Conservation (phyloP, 92 coral and sea anemone genomes). For the Actinostola sp. region DNA sequence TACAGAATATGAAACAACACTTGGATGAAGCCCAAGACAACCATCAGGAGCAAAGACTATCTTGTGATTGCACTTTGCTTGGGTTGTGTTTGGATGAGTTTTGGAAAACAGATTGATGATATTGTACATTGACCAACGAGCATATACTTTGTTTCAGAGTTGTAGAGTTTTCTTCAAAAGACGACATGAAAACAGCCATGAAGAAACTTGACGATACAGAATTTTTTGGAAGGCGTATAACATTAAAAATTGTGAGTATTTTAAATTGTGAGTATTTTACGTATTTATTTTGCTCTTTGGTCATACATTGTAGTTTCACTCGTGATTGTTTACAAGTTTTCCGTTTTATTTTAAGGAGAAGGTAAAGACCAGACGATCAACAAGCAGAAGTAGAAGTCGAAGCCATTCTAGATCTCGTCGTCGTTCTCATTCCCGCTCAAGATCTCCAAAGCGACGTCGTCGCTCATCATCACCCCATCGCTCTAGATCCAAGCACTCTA, state of each 20-base stretch:
- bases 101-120: too few relatives aligned
- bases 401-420: slow-evolving; percentile 42
- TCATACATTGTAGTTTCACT: too few relatives aligned
- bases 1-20: too few relatives aligned
- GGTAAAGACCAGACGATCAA: slow-evolving; percentile 47
- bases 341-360: slow-evolving; percentile 53
- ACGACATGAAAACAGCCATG: slow-evolving; percentile 95
- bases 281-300: too few relatives aligned
- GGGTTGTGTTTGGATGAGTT: too few relatives aligned
- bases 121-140: too few relatives aligned
- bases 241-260: slow-evolving; percentile 82
- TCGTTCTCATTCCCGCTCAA: slow-evolving; percentile 79
- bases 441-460: slow-evolving; percentile 92
- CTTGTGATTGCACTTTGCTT: too few relatives aligned
- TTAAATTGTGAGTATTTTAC: background rate
- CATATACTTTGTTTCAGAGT: slow-evolving; percentile 52
- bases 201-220: slow-evolving; percentile 93
- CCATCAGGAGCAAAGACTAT: too few relatives aligned
- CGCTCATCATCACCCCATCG: slow-evolving; percentile 62
- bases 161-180: slow-evolving; percentile 92
- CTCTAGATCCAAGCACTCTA: slow-evolving; percentile 62
- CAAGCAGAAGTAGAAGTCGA: slow-evolving; percentile 43
- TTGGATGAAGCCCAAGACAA: too few relatives aligned
- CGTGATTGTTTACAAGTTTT: background rate
- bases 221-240: slow-evolving; percentile 84